Conservation (phyloP, 2,113 vertebrate species). For the Paratilapia polleni region DNA sequence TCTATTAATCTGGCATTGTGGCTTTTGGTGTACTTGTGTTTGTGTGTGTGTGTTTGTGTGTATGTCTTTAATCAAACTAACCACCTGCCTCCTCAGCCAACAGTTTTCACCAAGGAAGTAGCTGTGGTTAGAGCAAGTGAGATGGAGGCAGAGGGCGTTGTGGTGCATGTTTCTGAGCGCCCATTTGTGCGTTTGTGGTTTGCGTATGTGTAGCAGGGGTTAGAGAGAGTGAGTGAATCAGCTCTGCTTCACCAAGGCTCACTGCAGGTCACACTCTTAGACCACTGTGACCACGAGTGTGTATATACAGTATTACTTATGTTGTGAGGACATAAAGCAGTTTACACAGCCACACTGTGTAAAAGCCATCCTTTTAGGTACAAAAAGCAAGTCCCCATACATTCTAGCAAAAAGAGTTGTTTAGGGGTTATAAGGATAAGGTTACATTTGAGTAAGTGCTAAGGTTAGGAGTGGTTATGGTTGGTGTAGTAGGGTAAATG, state of each 20-base stretch:
- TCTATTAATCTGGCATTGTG: conserved; percentile 60
- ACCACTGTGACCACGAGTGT: conserved; percentile 41
- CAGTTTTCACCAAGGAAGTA: conserved; percentile 67
- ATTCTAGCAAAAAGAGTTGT: no score
- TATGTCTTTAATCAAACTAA: conserved; percentile 38
- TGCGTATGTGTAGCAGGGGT: conserved; percentile 18
- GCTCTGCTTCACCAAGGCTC: conserved; percentile 23
- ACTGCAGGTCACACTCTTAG: conserved; percentile 54
- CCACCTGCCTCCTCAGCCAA: conserved; percentile 64
- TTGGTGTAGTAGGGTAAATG: not conserved
- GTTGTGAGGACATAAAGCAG: not conserved
- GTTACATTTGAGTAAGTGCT: no score
- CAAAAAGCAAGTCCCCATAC: not conserved
- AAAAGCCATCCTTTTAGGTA: not conserved
- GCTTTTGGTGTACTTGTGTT: conserved; percentile 2
- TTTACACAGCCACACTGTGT: not conserved
- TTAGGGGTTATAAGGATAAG: no score
- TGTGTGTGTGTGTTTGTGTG: conserved; percentile 6
- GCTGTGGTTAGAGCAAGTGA: conserved; percentile 62
- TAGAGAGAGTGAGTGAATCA: conserved; percentile 41
- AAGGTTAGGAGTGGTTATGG: not conserved
- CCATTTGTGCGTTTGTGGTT: conserved; percentile 61
- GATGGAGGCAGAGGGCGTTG: conserved; percentile 38
- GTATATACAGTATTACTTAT: not conserved
- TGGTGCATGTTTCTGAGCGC: conserved; percentile 34